phyloP scores from a whole-genome alignment of 2,888 invertebrate species.

The Macrophya alboannulata region DNA sequence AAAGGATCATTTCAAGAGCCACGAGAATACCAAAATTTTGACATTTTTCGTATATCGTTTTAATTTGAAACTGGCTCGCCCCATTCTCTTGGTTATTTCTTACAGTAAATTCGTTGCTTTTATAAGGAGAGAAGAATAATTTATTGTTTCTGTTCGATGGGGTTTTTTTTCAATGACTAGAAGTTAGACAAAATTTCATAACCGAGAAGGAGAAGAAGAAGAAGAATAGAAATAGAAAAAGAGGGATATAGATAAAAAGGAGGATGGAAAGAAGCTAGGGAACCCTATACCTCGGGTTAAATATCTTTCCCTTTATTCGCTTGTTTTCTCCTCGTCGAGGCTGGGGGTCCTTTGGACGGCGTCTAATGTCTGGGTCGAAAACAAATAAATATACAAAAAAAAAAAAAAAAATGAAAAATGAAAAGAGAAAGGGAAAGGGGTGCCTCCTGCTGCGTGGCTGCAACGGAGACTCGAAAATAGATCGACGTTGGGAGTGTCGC shows the following conservation, averaged over 20 bases:
- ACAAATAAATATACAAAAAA: background rate
- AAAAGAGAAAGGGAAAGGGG: background rate
- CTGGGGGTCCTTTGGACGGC: conserved; percentile 53
- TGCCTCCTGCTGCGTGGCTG: conserved; percentile 50
- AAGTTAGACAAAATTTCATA: background rate
- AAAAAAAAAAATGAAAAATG: background rate
- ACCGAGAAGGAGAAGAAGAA: background rate
- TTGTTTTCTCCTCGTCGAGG: conserved; percentile 42
- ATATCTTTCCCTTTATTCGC: conserved; percentile 55
- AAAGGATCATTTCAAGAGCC: no score
- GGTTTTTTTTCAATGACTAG: background rate
- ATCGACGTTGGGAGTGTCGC: conserved; percentile 37
- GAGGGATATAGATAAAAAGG: background rate
- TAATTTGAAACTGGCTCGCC: no score
- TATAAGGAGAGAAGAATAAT: no score
- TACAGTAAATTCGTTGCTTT: no score
- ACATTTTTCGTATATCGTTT: no score
- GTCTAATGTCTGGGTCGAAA: conserved; percentile 42
- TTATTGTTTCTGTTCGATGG: no score
- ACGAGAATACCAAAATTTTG: no score
- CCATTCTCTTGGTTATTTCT: no score
- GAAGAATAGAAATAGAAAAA: background rate
- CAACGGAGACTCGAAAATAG: conserved; percentile 40
- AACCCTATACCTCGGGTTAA: conserved; percentile 54
- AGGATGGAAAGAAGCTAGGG: conserved; percentile 20